Base-by-base conservation (phyloP, 2,888 invertebrate genomes). In the Chaitophorus viminalis region DNA sequence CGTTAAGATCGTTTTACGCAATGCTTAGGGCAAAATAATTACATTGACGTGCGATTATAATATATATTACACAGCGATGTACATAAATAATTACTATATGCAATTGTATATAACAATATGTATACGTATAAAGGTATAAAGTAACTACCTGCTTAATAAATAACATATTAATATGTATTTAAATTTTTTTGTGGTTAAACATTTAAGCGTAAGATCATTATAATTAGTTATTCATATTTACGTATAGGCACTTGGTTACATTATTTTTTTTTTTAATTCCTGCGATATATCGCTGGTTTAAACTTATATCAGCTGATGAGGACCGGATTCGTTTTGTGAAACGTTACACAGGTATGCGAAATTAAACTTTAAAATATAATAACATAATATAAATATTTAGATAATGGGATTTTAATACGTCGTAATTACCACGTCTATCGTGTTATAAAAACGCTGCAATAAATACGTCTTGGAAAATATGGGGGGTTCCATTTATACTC, bases 361-460 rank as follows among this genome's bases (percentile, higher is more conserved):
- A 82, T 82, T 72, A 72, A 72, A 82, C 18, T 82, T 60, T 72
- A 31, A 72, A 70, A 70, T 52, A 31, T 70, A 46, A 70, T 14
- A 70, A 17, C 5, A 70, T 68, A 46, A 81, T 72, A 1, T 65
- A 70, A 29, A 33, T 72, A 82, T n/a, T 72, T n/a, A 46, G 31
- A 82, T 70, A 81, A 70, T 70, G 39, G 70, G 31, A 21, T 68
- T 70, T 82, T 70, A 70, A 82, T 82, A 82, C 70, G 70, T 25
- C 46, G 70, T 82, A 65, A 39, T 79, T 29, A 65, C 65, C 18
- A 18, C 39, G 79, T 79, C n/a, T n/a, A 65, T 65, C 39, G 29
- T 31, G n/a, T 68, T 68, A 78, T 78, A 81, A n/a, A 65, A 79
- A 36, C 39, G 79, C 39, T 68, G 65, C 39, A 81, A 81, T 29